These are phyloP conservation scores for Chironomus tepperi DNA, from an alignment of 1,140 invertebrate species.

Conservation along the genomic window DNA sequence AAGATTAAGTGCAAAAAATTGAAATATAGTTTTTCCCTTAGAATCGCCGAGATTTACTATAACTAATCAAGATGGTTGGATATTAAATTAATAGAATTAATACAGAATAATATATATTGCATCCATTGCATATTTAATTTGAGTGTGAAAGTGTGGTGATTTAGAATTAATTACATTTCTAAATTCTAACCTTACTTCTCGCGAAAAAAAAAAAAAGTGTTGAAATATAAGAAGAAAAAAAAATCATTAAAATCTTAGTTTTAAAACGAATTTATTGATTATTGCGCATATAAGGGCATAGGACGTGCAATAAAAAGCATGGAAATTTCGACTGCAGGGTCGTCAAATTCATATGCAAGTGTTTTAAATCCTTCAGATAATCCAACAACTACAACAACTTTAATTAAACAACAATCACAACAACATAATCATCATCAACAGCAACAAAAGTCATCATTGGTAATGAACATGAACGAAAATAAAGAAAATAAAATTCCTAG, in stretches of 20 bases:
- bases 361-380: conserved; percentile 13
- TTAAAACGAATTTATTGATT: not conserved
- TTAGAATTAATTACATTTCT: conserved; percentile 9
- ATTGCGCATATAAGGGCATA: not conserved
- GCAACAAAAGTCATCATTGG: not conserved
- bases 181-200: conserved; percentile 13
- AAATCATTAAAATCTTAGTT: not conserved
- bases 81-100: not conserved
- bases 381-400: not conserved
- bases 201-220: not conserved
- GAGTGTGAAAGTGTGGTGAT: not conserved
- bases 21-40: not conserved
- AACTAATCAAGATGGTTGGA: conserved; percentile 8
- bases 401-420: not conserved
- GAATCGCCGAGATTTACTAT: conserved; percentile 7
- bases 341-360: conserved; percentile 1
- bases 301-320: conserved; percentile 1
- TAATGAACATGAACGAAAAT: not conserved
- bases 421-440: not conserved
- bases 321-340: conserved; percentile 11
- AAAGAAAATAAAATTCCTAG: not conserved
- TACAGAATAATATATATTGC: not conserved
- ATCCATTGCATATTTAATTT: not conserved
- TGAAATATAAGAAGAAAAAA: not conserved
- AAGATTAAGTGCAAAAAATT: conserved; percentile 14